Evolutionary conservation across 2,113 vertebrate species (phyloP), one percentile per base, ranked within the genome.

Genomic region (Callocephalon fimbriatum): DNA sequence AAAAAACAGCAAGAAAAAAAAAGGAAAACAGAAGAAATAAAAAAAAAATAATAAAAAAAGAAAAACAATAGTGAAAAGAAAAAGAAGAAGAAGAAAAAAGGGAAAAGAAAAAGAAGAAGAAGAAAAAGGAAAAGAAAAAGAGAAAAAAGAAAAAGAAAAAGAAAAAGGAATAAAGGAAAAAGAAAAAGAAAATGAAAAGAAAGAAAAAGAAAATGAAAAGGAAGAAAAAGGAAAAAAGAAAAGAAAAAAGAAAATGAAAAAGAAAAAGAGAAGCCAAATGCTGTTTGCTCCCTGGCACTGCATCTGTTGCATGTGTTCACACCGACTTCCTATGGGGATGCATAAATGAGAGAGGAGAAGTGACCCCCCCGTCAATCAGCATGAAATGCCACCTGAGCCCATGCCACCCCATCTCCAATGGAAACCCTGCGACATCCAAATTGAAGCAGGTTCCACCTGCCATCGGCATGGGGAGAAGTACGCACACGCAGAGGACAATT

Each of bases 381-480:
- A 5, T 0, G 3, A 68, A 22, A 51, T 23, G 16, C 47, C 84
- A 15, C 62, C 68, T 50, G 27, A 14, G 38, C 23, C 45, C 25
- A 0, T 20, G 72, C 11, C 38, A 10, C 1, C 42, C 37, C 8
- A 0, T 13, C 25, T 4, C 54, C 66, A 8, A 0, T 1, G 0
- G 38, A 32, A 27, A 37, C 6, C 62, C 67, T 12, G 50, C 0
- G 2, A 29, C 31, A 6, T 22, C 75, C 5, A 15, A 12, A 17
- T 21, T 5, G 6, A 7, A 12, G 44, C 61, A 11, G 47, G 25
- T 37, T 53, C 72, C 56, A 4, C 58, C 26, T 51, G 48, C 3
- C 58, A 29, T 1, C 1, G 18, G 68, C 32, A 18, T 7, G 19
- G 72, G 84, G 66, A 62, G 70, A 51, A 35, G 51, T 3, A 8